Evolutionary conservation across 2,113 vertebrate genomes (phyloP), one percentile per base, ranked within the genome.

Genomic region (Melanostigma gelatinosum): DNA sequence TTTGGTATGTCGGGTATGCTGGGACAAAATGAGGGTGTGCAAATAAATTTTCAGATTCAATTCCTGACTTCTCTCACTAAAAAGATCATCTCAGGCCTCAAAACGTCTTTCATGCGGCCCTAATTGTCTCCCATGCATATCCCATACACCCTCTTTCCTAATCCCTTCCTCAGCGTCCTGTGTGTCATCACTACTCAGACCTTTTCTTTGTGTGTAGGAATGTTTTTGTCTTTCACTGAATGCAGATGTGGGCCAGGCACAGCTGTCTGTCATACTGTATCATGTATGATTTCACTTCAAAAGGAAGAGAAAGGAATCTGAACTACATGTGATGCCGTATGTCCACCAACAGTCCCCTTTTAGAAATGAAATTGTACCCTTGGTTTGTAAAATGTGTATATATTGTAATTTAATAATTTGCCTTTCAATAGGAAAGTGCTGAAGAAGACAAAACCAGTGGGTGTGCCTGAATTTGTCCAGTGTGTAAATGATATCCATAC

Each of bases 361-460:
- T 22, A 52, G 1, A 27, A 18, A 38, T 50, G 1, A 68, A 42
- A 6, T 40, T 27, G 15, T 44, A 1, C 40, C n/a, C 42, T 61
- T 79, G 55, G n/a, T 76, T 48, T 77, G 34, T 50, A 15, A 80
- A 48, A 38, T 29, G 15, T 81, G 68, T 81, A 24, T 29, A 42
- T 70, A 34, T 50, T 72, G 55, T 63, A 18, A 68, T 38, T 57
- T 36, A 73, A 11, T 16, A 34, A 40, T 73, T 57, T 46, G 61
- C 83, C 67, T 79, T 75, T 42, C 1, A 60, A 70, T 54, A 29
- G 22, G 8, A 7, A 50, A 13, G 1, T 8, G 2, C 12, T 27
- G 6, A 65, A 68, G 16, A 32, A 50, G 50, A 55, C 13, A 5
- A 54, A 20, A 11, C 18, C 27, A 16, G 42, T 48, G 24, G 24